Conservation (phyloP, 2,888 invertebrate species). For the Mesochorus sp. region DNA sequence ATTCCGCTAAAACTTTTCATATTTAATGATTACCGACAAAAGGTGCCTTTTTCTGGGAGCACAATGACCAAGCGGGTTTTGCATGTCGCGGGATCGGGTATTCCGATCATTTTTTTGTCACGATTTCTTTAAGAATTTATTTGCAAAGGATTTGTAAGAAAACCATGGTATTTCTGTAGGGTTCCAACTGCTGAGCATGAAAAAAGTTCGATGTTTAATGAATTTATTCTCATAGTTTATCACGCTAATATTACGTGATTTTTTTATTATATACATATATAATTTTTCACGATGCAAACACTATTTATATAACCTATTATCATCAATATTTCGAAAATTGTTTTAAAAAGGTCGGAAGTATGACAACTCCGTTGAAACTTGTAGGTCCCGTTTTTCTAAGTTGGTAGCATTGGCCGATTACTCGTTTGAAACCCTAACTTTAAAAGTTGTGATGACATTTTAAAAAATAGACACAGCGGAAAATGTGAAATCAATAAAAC, state of each 20-base stretch:
- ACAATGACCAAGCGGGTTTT: too few species aligned
- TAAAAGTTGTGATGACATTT: slow-evolving; percentile 18
- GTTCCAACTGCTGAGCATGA: too few species aligned
- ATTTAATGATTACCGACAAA: too few species aligned
- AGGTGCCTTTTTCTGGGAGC: too few species aligned
- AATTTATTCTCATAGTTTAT: background rate
- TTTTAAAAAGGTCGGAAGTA: slow-evolving; percentile 4
- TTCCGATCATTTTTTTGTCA: too few species aligned
- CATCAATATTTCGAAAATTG: background rate
- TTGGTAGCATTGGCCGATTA: slow-evolving; percentile 14
- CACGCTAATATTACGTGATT: background rate
- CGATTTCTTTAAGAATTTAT: too few species aligned
- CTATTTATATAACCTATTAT: slow-evolving; percentile 1
- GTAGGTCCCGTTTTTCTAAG: background rate
- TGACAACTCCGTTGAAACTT: slow-evolving; percentile 16
- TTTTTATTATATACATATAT: background rate
- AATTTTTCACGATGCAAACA: slow-evolving; percentile 4
- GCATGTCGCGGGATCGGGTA: too few species aligned
- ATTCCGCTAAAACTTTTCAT: too few species aligned
- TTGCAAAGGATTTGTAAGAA: too few species aligned
- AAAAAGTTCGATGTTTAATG: background rate
- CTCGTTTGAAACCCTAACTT: slow-evolving; percentile 16
- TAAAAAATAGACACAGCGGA: slow-evolving; percentile 21
- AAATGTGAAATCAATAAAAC: slow-evolving; percentile 14
- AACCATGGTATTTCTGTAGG: too few species aligned